A percentile compares a stretch with the other conserved stretches of the same genome.
Conservation (phyloP, 2,888 invertebrate genomes). For the Tipula confusa region DNA sequence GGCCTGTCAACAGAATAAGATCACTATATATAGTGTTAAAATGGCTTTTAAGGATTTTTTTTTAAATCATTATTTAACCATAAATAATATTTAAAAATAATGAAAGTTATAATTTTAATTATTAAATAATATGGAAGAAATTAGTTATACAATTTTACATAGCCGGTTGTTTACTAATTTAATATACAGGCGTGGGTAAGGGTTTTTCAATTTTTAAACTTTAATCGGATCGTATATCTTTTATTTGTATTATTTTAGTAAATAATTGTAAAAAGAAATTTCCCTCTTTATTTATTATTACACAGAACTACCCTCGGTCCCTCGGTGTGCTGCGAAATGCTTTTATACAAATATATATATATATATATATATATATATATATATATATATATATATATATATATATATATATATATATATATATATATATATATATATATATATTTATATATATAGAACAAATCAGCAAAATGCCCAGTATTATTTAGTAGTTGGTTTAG, state of each 20-base stretch:
- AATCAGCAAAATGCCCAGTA: neutral
- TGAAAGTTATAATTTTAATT: no score
- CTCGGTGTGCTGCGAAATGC: neutral
- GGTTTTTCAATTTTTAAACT: neutral
- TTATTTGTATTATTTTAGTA: conserved; percentile 5
- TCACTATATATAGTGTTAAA: no score
- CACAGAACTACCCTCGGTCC: neutral
- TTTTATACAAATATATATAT: neutral
- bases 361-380: neutral
- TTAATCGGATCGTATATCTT: neutral
- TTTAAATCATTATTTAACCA: no score
- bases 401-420: neutral
- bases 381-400: neutral
- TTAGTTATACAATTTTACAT: no score
- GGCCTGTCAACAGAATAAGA: no score
- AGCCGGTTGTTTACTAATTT: no score
- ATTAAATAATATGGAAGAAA: no score
- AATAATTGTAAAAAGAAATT: neutral
- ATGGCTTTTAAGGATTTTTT: no score
- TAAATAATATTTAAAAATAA: no score
- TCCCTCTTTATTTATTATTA: neutral
- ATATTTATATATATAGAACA: neutral
- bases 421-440: neutral
- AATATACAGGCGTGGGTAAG: neutral
- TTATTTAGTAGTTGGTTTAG: neutral